Evolutionary conservation across 1,140 invertebrate genomes (phyloP), one percentile per base, ranked within the genome.

Genomic region (Drosophila ironensis): DNA sequence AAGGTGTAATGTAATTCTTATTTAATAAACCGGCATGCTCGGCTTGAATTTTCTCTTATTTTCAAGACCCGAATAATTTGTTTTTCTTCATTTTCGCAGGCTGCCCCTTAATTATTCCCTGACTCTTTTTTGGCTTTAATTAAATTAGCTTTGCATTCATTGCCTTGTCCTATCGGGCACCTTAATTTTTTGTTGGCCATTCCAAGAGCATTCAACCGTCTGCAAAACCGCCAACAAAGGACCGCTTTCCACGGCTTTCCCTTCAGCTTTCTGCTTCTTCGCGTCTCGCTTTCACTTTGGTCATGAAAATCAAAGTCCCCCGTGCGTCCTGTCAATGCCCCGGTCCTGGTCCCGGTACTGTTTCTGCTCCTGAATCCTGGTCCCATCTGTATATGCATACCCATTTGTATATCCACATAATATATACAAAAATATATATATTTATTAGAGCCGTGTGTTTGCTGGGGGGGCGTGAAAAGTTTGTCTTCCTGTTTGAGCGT

Each of bases 251-350:
- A 27, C 24, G n/a, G 57, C 24, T 30, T 28, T 17, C 6, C 17
- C 28, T 50, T 14, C 12, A 20, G 40, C 24, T 38, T 37, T 60
- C 16, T 12, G 16, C 19, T 59, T 61, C 19, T 64, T 38, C 11
- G 12, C 17, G 27, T 42, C 22, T 37, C 38, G 27, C 12, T 68
- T 45, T 54, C 40, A 46, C 25, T 70, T n/a, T 61, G 68, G 67
- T 50, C 67, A 51, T 71, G 68, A 71, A 61, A 71, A 71, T 71
- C 46, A 71, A 61, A 71, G 56, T 60, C 52, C 38, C 37, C 37
- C 37, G 35, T 50, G 25, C 28, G 33, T 41, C 19, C 17, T 25
- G 41, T 61, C 59, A 24, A 61, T 63, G 59, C 48, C 60, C 63
- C 25, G 33, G 19, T 27, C 30, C n/a, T 37, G 44, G 59, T 61